Conservation (phyloP, 2,888 invertebrate species). For the Sesia bembeciformis region DNA sequence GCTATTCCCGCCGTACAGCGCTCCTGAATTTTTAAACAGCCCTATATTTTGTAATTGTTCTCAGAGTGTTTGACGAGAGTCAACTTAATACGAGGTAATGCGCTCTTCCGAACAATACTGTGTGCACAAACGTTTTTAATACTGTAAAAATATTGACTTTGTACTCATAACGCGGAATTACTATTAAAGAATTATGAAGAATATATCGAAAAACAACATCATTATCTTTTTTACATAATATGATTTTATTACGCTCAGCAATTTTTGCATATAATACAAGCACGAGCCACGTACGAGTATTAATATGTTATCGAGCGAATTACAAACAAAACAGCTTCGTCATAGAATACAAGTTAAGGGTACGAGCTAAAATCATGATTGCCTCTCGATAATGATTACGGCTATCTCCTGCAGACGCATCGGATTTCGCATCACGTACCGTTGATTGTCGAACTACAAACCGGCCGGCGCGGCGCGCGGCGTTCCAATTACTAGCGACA, state of each 20-base stretch:
- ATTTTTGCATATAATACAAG: too few relatives aligned
- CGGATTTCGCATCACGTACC: constrained; percentile 69
- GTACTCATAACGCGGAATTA: neutral
- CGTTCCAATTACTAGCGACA: constrained; percentile 66
- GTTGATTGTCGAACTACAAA: constrained; percentile 69
- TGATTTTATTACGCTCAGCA: too few relatives aligned
- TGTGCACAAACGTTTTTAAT: constrained; percentile 26
- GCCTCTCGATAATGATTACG: constrained; percentile 37
- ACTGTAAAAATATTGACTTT: constrained; percentile 21
- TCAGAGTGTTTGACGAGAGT: constrained; percentile 1
- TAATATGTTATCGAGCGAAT: too few relatives aligned
- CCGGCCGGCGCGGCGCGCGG: constrained; percentile 48
- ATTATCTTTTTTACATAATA: too few relatives aligned
- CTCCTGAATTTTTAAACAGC: neutral
- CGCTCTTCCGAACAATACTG: constrained; percentile 13
- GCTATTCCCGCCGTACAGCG: neutral
- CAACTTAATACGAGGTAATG: constrained; percentile 7
- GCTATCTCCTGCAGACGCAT: constrained; percentile 50
- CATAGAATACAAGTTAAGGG: neutral
- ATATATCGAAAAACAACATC: too few relatives aligned
- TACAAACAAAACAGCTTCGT: neutral
- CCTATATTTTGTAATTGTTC: neutral
- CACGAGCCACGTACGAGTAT: too few relatives aligned
- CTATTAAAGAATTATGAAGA: too few relatives aligned
- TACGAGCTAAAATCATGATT: constrained; percentile 10